Evolutionary conservation across 2,888 invertebrate species (phyloP).

Genomic region (Yponomeuta cagnagella): DNA sequence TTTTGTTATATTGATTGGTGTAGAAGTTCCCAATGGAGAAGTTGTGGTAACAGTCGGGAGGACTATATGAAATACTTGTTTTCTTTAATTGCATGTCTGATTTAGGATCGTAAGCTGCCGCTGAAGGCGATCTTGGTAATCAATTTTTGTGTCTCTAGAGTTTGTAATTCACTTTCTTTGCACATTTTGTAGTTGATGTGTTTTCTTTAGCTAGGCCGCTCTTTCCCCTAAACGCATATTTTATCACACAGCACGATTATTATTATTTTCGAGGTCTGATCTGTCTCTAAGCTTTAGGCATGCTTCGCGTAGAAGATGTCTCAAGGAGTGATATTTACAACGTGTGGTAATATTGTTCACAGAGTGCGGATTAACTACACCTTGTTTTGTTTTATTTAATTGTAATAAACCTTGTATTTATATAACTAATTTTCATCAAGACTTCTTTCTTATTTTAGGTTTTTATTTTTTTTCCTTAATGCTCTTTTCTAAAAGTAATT

Average conservation of each 20-base stretch:
- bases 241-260: slow-evolving; percentile 73
- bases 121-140: slow-evolving; percentile 71
- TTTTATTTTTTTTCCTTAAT: background rate
- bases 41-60: slow-evolving; percentile 54
- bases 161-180: slow-evolving; percentile 68
- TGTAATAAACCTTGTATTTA: background rate
- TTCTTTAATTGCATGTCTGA: slow-evolving; percentile 69
- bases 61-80: slow-evolving; percentile 48
- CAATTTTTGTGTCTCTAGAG: slow-evolving; percentile 46
- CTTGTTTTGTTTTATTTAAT: background rate
- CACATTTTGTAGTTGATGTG: slow-evolving; percentile 70
- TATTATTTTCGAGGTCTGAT: slow-evolving; percentile 60
- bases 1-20: slow-evolving; percentile 21
- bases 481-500: background rate
- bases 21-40: slow-evolving; percentile 23
- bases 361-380: slow-evolving; percentile 10
- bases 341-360: slow-evolving; percentile 13
- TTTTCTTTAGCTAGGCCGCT: slow-evolving; percentile 73
- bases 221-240: slow-evolving; percentile 68
- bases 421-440: background rate
- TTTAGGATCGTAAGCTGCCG: slow-evolving; percentile 70
- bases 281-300: slow-evolving; percentile 69
- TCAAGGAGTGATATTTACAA: slow-evolving; percentile 24
- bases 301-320: slow-evolving; percentile 71
- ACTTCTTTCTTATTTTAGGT: background rate